Evolutionary conservation across 2,888 invertebrate genomes (phyloP).

Genomic region (Drosophila mettleri): DNA sequence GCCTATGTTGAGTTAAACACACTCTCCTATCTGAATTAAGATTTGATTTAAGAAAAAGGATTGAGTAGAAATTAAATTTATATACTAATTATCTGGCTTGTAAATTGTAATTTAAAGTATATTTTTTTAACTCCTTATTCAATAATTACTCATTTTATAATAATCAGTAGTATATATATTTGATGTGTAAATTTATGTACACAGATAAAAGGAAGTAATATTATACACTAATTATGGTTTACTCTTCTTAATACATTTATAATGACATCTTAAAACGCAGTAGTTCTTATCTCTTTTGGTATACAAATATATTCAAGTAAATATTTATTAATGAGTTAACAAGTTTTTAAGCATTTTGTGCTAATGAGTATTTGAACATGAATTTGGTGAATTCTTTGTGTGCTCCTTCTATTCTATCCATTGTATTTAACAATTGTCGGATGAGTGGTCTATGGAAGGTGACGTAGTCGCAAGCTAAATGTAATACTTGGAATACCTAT

Average conservation of each 20-base stretch:
- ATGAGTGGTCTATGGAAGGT: conserved; percentile 45
- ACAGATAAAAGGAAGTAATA: conserved; percentile 15
- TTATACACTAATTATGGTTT: conserved; percentile 17
- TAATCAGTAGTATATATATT: background rate
- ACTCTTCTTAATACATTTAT: conserved; percentile 16
- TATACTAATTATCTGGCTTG: too few relatives aligned
- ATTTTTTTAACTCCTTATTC: too few relatives aligned
- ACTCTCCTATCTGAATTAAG: too few relatives aligned
- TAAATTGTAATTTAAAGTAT: too few relatives aligned
- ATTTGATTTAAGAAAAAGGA: too few relatives aligned
- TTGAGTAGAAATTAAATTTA: too few relatives aligned
- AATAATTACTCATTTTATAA: background rate
- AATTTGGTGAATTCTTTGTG: conserved; percentile 18
- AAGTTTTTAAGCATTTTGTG: conserved; percentile 23
- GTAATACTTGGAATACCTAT: conserved; percentile 7
- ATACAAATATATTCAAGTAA: conserved; percentile 5
- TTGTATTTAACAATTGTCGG: conserved; percentile 44
- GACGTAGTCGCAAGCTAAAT: conserved; percentile 31
- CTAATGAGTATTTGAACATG: conserved; percentile 24
- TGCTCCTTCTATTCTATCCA: conserved; percentile 14
- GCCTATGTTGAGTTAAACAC: too few relatives aligned
- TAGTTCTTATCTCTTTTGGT: conserved; percentile 12
- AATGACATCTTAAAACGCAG: conserved; percentile 24
- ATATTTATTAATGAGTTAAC: conserved; percentile 52
- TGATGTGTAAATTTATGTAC: background rate